These are phyloP conservation scores for Sminthurinus aureus DNA, from an alignment of 2,888 invertebrate species.

Conservation along the genomic window DNA sequence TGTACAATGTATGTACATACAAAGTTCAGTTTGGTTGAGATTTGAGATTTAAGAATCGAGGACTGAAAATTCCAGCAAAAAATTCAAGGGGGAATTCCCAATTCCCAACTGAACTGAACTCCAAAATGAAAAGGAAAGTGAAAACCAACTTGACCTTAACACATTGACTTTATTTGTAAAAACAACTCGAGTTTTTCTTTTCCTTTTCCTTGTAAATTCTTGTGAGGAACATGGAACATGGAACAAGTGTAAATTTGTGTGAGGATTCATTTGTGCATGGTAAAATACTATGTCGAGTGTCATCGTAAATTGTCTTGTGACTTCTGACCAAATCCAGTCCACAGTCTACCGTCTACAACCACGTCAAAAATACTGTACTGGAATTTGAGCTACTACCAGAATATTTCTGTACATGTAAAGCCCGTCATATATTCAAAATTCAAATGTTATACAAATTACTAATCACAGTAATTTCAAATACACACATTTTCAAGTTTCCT, in stretches of 20 bases:
- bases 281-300: neutral
- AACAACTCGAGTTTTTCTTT: neutral
- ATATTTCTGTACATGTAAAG: too few species aligned
- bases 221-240: neutral
- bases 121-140: neutral
- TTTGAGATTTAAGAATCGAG: too few species aligned
- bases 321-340: neutral
- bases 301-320: slow-evolving; percentile 8
- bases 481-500: too few species aligned
- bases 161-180: neutral
- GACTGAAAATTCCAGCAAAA: neutral
- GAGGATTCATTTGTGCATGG: neutral
- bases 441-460: too few species aligned
- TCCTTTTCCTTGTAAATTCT: neutral
- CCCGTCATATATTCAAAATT: too few species aligned
- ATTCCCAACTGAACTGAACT: too few species aligned
- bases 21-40: neutral
- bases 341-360: too few species aligned
- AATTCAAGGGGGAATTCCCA: neutral
- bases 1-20: neutral
- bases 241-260: slow-evolving; percentile 12
- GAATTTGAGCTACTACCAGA: too few species aligned
- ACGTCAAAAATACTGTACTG: too few species aligned
- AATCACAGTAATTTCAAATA: too few species aligned
- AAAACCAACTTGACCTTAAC: neutral